A percentile compares a stretch with the other conserved stretches of the same genome.
Conservation (phyloP, 2,113 vertebrate genomes). For the Brienomyrus brachyistius region DNA sequence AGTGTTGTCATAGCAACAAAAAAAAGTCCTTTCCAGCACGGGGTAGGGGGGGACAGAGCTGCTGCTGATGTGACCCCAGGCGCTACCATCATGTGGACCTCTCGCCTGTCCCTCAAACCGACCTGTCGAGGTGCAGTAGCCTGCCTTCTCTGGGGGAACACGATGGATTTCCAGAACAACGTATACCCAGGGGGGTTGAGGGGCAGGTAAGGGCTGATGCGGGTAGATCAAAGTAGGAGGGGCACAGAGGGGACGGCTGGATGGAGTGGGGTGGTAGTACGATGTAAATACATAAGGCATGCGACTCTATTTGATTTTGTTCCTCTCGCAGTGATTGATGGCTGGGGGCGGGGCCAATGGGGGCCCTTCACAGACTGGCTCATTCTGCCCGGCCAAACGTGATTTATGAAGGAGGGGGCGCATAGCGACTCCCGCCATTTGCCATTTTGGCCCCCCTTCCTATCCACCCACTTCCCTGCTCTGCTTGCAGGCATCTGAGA, state of each 20-base stretch:
- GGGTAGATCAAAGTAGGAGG: background rate
- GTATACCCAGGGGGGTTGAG: background rate
- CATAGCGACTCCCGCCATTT: conserved; percentile 59
- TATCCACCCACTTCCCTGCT: conserved; percentile 25
- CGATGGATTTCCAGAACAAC: background rate
- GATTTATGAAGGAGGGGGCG: conserved; percentile 62
- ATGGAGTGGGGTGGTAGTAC: background rate
- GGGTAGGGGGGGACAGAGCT: background rate
- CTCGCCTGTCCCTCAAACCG: background rate
- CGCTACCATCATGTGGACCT: background rate
- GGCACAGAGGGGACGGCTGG: background rate
- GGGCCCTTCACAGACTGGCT: conserved; percentile 54
- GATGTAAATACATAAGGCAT: conserved; percentile 5
- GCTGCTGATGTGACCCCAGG: background rate
- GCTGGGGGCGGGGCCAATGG: conserved; percentile 60
- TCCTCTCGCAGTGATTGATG: conserved; percentile 56
- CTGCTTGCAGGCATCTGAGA: conserved; percentile 51
- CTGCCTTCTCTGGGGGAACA: background rate
- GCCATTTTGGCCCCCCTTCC: conserved; percentile 44
- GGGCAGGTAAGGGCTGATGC: background rate
- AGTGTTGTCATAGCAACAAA: conserved; percentile 1
- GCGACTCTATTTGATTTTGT: conserved; percentile 4
- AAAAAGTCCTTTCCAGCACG: background rate
- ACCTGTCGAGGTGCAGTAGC: background rate
- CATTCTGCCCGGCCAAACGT: conserved; percentile 63